Conservation (phyloP, 1,140 invertebrate genomes). For the Himalopsyche phryganea region DNA sequence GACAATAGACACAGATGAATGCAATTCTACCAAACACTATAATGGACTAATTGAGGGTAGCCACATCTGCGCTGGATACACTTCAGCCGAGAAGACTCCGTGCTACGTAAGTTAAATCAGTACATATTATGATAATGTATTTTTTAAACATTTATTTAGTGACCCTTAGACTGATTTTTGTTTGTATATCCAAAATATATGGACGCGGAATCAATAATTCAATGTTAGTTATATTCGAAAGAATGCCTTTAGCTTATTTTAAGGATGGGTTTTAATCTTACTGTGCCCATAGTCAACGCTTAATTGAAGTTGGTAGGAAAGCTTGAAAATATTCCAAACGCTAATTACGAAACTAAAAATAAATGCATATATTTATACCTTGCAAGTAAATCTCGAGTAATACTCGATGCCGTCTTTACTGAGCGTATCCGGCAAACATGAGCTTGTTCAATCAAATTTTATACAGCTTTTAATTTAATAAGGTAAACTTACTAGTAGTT, state of each 20-base stretch:
- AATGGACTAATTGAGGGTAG: constrained; percentile 54
- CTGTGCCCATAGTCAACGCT: too few species aligned
- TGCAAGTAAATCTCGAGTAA: too few species aligned
- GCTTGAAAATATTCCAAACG: too few species aligned
- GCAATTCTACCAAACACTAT: constrained; percentile 61
- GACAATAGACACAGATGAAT: constrained; percentile 52
- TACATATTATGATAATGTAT: too few species aligned
- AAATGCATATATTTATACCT: too few species aligned
- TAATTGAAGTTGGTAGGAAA: too few species aligned
- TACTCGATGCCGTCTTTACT: too few species aligned
- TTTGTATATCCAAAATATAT: neutral
- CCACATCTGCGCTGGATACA: constrained; percentile 59
- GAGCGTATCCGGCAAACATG: too few species aligned
- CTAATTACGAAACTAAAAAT: too few species aligned
- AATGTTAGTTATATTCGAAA: neutral
- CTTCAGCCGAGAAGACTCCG: constrained; percentile 54
- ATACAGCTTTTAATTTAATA: too few species aligned
- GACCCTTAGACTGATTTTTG: neutral
- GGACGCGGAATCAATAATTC: neutral
- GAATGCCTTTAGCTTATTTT: neutral
- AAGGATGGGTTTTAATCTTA: neutral
- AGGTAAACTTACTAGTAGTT: too few species aligned
- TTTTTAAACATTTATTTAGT: neutral
- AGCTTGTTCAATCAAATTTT: too few species aligned
- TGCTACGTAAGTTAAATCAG: constrained; percentile 54